Conservation (phyloP, 2,113 vertebrate genomes). For the Ornithorhynchus anatinus region DNA sequence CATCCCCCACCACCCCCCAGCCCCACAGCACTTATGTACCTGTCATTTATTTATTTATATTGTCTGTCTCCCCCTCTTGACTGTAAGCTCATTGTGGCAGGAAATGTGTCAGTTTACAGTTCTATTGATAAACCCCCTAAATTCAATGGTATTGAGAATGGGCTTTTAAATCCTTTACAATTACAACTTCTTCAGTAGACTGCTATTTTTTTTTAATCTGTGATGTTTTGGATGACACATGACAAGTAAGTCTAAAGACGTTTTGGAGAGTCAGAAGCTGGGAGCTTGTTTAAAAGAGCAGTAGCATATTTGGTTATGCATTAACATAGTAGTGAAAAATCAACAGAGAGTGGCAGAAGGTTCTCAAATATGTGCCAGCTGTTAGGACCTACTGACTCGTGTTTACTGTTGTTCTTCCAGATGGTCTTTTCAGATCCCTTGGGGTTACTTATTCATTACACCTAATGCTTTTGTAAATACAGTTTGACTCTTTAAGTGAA, state of each 20-base stretch:
- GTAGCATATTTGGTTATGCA: conserved; percentile 33
- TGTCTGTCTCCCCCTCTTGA: no score
- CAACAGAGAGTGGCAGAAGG: conserved; percentile 1
- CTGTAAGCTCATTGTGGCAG: no score
- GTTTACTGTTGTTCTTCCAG: conserved; percentile 10
- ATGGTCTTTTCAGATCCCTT: conserved; percentile 24
- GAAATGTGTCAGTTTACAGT: no score
- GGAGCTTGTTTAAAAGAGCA: conserved; percentile 19
- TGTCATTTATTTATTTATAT: no score
- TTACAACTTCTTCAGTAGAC: neutral
- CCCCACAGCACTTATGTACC: no score
- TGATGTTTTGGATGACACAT: neutral
- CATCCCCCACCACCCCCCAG: no score
- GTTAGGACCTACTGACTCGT: conserved; percentile 19
- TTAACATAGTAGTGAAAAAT: conserved; percentile 17
- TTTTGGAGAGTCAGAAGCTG: conserved; percentile 28
- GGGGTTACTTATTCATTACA: conserved; percentile 12
- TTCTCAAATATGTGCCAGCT: conserved; percentile 7
- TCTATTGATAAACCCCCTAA: no score
- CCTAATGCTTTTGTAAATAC: conserved; percentile 12
- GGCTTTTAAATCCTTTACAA: conserved; percentile 14
- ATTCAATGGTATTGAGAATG: no score
- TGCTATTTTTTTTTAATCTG: neutral
- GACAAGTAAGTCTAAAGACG: conserved; percentile 2
- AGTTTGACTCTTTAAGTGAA: conserved; percentile 13